These are phyloP conservation scores for Xenopus tropicalis DNA, from an alignment of 2,113 vertebrate genomes.

Conservation along the genomic window DNA sequence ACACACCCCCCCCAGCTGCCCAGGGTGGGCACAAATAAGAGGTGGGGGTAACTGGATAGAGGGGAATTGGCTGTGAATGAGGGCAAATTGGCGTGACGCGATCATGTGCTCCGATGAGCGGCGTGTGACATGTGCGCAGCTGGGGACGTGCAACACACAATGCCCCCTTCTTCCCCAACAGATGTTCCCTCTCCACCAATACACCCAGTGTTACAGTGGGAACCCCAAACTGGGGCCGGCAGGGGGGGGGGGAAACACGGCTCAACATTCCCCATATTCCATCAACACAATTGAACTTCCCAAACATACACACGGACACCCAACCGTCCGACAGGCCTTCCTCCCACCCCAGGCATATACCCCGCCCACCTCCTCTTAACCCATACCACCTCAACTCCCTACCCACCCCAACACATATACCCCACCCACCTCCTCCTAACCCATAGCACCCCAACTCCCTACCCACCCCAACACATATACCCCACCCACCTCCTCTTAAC, in stretches of 20 bases:
- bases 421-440: too few species aligned
- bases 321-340: too few species aligned
- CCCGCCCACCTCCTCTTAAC: too few species aligned
- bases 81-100: conserved; percentile 9
- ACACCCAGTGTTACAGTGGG: background rate
- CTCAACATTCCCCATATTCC: too few species aligned
- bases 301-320: too few species aligned
- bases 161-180: conserved; percentile 21
- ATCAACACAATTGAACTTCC: too few species aligned
- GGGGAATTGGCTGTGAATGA: conserved; percentile 21
- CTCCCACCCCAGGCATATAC: too few species aligned
- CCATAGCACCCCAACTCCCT: too few species aligned
- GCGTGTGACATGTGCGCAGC: conserved; percentile 19
- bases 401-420: too few species aligned
- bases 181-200: conserved; percentile 11
- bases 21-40: background rate
- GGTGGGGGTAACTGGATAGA: conserved; percentile 18
- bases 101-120: conserved; percentile 4
- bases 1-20: conserved; percentile 18
- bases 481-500: too few species aligned
- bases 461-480: too few species aligned
- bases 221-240: background rate
- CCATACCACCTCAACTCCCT: too few species aligned
- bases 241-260: background rate
- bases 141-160: conserved; percentile 4